phyloP scores from a whole-genome alignment of 2,113 vertebrate genomes.

The Ictalurus furcatus region DNA sequence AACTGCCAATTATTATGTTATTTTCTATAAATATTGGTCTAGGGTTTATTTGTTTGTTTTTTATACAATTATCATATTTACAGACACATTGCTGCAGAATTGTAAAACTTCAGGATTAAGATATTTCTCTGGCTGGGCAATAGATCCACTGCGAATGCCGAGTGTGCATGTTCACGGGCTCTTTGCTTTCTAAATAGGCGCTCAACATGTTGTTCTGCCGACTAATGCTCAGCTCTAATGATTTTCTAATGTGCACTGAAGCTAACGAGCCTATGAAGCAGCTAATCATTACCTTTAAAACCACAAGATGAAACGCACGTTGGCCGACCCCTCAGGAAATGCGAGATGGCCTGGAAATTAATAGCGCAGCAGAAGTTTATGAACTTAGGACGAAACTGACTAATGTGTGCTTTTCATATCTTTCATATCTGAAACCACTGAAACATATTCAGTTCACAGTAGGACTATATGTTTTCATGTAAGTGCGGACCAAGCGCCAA shows the following conservation, averaged over 20 bases:
- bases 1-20: no score
- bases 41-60: not conserved
- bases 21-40: not conserved
- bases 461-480: not conserved
- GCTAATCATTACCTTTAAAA: slow-evolving; percentile 71
- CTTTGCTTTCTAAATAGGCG: slow-evolving; percentile 73
- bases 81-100: not conserved
- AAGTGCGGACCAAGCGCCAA: not conserved
- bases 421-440: slow-evolving; percentile 22
- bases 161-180: slow-evolving; percentile 61
- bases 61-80: not conserved
- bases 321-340: slow-evolving; percentile 48
- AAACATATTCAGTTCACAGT: slow-evolving; percentile 11
- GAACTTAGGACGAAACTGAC: slow-evolving; percentile 28
- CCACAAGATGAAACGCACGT: slow-evolving; percentile 52
- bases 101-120: not conserved
- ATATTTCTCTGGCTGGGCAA: not conserved
- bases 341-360: slow-evolving; percentile 43
- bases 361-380: slow-evolving; percentile 42
- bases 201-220: slow-evolving; percentile 76
- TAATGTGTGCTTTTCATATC: slow-evolving; percentile 16
- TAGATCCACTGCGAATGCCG: slow-evolving; percentile 30
- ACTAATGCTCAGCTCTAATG: slow-evolving; percentile 76
- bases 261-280: slow-evolving; percentile 63
- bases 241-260: slow-evolving; percentile 76